phyloP scores from a whole-genome alignment of 2,113 vertebrate species.

The Polypterus bichir region DNA sequence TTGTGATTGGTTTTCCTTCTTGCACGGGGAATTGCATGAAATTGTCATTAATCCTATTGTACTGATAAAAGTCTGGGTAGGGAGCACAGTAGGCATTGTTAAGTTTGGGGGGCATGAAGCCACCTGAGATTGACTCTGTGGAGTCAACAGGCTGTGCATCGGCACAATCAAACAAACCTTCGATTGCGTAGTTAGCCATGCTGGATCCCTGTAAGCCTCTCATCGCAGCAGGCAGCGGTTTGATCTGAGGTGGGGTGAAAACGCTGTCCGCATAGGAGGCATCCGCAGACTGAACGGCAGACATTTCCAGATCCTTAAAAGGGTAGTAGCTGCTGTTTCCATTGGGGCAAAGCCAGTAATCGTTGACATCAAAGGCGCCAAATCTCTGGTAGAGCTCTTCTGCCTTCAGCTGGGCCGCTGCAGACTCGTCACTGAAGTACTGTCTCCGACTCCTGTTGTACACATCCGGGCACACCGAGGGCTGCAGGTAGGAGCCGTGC shows the following conservation, averaged over 20 bases:
- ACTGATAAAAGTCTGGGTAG: conserved; percentile 19
- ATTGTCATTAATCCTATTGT: conserved; percentile 17
- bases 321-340: conserved; percentile 21
- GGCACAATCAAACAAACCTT: conserved; percentile 17
- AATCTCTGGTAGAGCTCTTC: conserved; percentile 22
- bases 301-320: conserved; percentile 14
- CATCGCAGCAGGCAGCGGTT: background rate
- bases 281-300: conserved; percentile 16
- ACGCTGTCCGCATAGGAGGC: conserved; percentile 21
- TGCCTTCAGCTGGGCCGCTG: conserved; percentile 23
- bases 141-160: conserved; percentile 23
- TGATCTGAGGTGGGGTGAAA: conserved; percentile 19
- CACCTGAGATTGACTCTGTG: conserved; percentile 15
- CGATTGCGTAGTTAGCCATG: conserved; percentile 14
- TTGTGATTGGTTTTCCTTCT: conserved; percentile 32
- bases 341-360: conserved; percentile 30
- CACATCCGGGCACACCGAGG: conserved; percentile 43
- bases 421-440: conserved; percentile 29
- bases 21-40: conserved; percentile 22
- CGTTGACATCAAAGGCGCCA: conserved; percentile 22
- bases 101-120: conserved; percentile 19
- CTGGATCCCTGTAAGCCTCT: conserved; percentile 18
- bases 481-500: conserved; percentile 39
- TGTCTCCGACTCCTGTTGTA: conserved; percentile 43
- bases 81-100: conserved; percentile 22